Percentiles rank a stretch among this genome's conserved stretches.
phyloP scores from a whole-genome alignment of 2,113 vertebrate genomes.

The Solenodon paradoxus region DNA sequence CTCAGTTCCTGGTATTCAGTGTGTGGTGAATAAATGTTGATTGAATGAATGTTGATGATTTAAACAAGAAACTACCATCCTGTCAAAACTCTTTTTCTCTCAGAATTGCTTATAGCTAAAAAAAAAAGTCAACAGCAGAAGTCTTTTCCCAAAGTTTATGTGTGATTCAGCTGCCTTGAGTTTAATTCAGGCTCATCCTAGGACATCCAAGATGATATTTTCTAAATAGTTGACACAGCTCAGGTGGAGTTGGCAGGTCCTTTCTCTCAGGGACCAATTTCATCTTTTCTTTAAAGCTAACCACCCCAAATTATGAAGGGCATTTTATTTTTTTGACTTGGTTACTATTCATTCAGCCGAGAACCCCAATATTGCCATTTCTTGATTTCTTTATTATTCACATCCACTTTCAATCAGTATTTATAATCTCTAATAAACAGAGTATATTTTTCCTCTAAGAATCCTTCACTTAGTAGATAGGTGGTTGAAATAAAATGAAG shows the following conservation, averaged over 20 bases:
- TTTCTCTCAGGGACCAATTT: neutral
- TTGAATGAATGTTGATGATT: slow-evolving; percentile 39
- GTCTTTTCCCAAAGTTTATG: neutral
- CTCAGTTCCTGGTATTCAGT: neutral
- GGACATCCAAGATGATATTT: neutral
- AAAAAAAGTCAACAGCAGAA: slow-evolving; percentile 41
- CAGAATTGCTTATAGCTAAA: slow-evolving; percentile 27
- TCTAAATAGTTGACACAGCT: neutral
- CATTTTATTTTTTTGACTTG: neutral
- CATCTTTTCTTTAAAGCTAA: neutral
- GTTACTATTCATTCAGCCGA: neutral
- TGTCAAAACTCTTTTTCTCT: neutral
- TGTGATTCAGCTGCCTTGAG: neutral
- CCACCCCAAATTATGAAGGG: neutral
- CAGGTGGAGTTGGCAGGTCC: no score
- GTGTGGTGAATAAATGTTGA: neutral
- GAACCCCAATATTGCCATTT: neutral
- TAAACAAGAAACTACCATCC: neutral
- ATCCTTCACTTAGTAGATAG: neutral
- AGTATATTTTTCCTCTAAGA: neutral
- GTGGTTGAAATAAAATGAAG: neutral
- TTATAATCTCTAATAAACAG: neutral
- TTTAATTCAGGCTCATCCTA: neutral
- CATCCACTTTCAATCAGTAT: neutral
- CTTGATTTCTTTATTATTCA: neutral